Evolutionary conservation across 2,888 invertebrate genomes (phyloP).

Genomic region (Diaphora mendica): DNA sequence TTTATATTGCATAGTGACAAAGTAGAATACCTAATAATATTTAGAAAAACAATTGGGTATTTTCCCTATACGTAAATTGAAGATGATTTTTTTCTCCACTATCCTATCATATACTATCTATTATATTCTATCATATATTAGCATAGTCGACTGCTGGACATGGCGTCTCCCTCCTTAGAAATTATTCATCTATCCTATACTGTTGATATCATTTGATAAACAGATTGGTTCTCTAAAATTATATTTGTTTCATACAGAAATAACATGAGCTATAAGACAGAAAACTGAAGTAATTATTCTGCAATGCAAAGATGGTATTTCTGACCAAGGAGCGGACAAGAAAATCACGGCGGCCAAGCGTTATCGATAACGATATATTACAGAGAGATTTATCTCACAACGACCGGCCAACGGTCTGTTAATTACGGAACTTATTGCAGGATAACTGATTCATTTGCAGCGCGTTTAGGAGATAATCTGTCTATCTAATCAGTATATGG

Average conservation of each 20-base stretch:
- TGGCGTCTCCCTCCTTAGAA: no score
- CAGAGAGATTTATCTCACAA: not conserved
- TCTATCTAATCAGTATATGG: not conserved
- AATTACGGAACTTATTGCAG: not conserved
- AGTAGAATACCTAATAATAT: no score
- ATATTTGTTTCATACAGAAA: not conserved
- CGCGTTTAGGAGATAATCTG: not conserved
- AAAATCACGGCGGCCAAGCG: not conserved
- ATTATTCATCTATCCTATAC: no score
- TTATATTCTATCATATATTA: no score
- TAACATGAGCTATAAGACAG: not conserved
- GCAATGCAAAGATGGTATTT: not conserved
- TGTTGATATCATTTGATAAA: no score
- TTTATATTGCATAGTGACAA: no score
- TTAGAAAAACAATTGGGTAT: no score
- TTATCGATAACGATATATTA: not conserved
- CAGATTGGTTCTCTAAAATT: no score
- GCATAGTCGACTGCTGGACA: no score
- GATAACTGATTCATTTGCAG: not conserved
- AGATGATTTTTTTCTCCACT: no score
- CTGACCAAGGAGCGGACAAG: not conserved
- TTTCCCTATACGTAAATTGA: no score
- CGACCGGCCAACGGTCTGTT: not conserved
- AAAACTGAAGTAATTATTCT: not conserved
- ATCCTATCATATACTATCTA: no score